Evolutionary conservation across 2,113 vertebrate species (phyloP).

Genomic region (Megaceryle maxima): DNA sequence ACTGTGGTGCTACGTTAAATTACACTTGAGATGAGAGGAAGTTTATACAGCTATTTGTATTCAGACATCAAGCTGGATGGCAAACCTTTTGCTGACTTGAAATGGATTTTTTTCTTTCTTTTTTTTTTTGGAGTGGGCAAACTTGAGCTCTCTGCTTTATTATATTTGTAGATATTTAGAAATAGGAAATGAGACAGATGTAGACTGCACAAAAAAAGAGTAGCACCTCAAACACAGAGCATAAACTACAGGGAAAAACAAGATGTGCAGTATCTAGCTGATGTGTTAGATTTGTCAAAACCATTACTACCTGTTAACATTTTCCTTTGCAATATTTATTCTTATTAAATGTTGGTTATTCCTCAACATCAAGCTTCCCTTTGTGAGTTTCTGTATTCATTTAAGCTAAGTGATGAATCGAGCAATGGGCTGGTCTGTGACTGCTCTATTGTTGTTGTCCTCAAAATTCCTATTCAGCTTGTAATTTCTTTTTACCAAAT

Average conservation of each 20-base stretch:
- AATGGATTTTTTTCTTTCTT: neutral
- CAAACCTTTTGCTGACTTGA: neutral
- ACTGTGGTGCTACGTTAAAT: neutral
- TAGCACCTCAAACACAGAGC: accelerated
- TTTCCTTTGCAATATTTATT: neutral
- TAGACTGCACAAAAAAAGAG: neutral
- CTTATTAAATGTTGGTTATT: neutral
- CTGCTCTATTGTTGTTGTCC: neutral
- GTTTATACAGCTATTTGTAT: neutral
- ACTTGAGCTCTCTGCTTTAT: neutral
- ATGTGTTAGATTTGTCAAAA: neutral
- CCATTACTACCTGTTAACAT: neutral
- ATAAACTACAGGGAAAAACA: neutral
- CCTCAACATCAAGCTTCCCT: neutral
- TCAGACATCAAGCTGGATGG: neutral
- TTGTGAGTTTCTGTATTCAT: neutral
- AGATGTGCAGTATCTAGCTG: neutral
- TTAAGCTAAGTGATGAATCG: neutral
- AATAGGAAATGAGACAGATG: neutral
- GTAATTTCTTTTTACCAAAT: constrained; percentile 29
- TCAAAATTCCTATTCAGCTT: neutral
- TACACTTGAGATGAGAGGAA: neutral
- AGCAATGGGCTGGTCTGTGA: neutral
- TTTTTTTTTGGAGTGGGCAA: neutral
- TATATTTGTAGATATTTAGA: neutral